Percentiles rank a stretch among this genome's conserved stretches.
phyloP scores from a whole-genome alignment of 2,888 invertebrate species.

The Agriopis aurantiaria region DNA sequence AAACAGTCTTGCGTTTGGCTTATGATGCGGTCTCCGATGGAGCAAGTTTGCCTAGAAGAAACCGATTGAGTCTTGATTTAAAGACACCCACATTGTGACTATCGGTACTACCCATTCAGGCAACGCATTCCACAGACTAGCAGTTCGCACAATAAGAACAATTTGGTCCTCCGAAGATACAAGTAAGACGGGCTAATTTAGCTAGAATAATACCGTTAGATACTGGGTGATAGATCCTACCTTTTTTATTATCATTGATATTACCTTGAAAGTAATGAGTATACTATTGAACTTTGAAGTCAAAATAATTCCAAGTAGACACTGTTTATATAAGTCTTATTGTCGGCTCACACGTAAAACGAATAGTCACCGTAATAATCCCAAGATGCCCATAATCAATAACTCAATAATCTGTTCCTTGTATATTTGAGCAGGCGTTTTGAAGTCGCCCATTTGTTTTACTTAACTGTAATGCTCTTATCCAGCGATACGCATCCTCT shows the following conservation, averaged over 20 bases:
- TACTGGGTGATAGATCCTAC: too few species aligned
- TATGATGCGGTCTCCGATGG: too few species aligned
- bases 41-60: too few species aligned
- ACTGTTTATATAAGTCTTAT: not conserved
- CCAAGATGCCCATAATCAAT: constrained; percentile 61
- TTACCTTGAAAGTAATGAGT: not conserved
- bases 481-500: constrained; percentile 52
- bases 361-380: constrained; percentile 34
- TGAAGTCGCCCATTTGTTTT: constrained; percentile 74
- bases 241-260: not conserved
- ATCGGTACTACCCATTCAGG: too few species aligned
- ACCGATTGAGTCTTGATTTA: too few species aligned
- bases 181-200: not conserved
- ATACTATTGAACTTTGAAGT: not conserved
- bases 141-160: too few species aligned
- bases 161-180: too few species aligned
- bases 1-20: too few species aligned
- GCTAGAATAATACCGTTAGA: not conserved
- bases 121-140: too few species aligned
- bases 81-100: too few species aligned
- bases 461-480: constrained; percentile 75
- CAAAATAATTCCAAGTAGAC: not conserved
- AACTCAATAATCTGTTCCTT: constrained; percentile 65
- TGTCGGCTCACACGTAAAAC: constrained; percentile 13
- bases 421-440: constrained; percentile 64